Percentiles rank a stretch among this genome's conserved stretches.
These are phyloP conservation scores for Spatula versicolor DNA, from an alignment of 2,797 vertebrate genomes.

Conservation along the genomic window DNA sequence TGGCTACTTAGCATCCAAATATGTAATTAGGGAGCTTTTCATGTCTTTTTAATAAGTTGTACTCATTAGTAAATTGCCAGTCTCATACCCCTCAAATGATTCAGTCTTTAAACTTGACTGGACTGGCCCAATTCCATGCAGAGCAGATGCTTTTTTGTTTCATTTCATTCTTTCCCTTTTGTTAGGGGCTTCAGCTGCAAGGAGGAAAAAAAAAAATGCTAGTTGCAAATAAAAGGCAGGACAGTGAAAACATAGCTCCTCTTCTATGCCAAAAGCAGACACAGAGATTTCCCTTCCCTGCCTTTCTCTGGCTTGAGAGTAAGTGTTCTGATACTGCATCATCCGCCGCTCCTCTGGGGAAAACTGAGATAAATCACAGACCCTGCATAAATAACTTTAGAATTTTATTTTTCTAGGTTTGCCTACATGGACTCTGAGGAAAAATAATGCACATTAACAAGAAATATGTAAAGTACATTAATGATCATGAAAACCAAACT, in stretches of 20 bases:
- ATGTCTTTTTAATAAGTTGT: conserved; percentile 72
- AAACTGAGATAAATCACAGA: neutral
- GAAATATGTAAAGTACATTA: conserved; percentile 10
- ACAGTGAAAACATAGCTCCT: conserved; percentile 48
- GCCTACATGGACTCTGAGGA: neutral
- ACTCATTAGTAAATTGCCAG: conserved; percentile 72
- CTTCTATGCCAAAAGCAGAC: conserved; percentile 33
- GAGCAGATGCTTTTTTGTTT: conserved; percentile 68
- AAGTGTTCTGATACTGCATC: neutral
- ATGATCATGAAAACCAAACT: neutral
- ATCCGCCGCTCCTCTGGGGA: neutral
- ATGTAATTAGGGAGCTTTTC: conserved; percentile 69
- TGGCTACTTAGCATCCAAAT: conserved; percentile 65
- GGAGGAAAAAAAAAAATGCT: conserved; percentile 24
- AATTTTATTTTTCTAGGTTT: neutral
- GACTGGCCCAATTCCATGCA: conserved; percentile 67
- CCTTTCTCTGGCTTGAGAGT: neutral
- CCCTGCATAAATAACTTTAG: neutral
- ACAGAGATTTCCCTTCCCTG: neutral
- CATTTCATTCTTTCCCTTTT: conserved; percentile 55
- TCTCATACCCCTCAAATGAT: conserved; percentile 57
- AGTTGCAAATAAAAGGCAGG: conserved; percentile 47
- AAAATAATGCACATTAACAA: conserved; percentile 14
- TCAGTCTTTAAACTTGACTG: conserved; percentile 69
- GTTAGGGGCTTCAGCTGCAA: conserved; percentile 60